Percentiles rank a stretch among this genome's conserved stretches.
These are phyloP conservation scores for Drosophila anomalipes DNA, from an alignment of 2,888 invertebrate species.

Conservation along the genomic window DNA sequence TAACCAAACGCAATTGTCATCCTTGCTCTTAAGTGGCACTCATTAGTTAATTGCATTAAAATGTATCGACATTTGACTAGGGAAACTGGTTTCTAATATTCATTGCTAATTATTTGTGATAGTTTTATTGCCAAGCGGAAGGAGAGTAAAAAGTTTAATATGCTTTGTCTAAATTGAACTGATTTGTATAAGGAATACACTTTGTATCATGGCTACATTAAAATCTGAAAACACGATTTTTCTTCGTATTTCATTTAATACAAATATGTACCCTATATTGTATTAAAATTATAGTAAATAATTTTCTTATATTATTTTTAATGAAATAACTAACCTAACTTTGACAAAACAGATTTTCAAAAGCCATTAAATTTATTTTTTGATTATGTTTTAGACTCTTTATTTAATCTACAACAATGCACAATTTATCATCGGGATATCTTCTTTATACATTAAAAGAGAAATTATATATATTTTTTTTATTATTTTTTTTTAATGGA, in stretches of 20 bases:
- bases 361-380: not conserved
- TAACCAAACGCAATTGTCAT: slow-evolving; percentile 20
- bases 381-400: not conserved
- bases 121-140: slow-evolving; percentile 42
- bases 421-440: not conserved
- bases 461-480: not conserved
- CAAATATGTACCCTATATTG: not conserved
- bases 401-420: not conserved
- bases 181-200: not conserved
- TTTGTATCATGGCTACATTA: not conserved
- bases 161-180: not conserved
- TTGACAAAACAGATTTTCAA: not conserved
- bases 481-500: not conserved
- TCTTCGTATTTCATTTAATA: not conserved
- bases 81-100: slow-evolving; percentile 20
- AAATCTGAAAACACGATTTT: not conserved
- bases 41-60: slow-evolving; percentile 34
- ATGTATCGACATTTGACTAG: not conserved
- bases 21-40: slow-evolving; percentile 7
- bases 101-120: slow-evolving; percentile 46
- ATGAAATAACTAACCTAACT: not conserved
- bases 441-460: not conserved
- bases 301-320: not conserved
- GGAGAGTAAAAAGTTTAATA: not conserved
- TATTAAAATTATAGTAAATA: not conserved